These are phyloP conservation scores for Agrotis clavis DNA, from an alignment of 2,888 invertebrate genomes.

Conservation along the genomic window DNA sequence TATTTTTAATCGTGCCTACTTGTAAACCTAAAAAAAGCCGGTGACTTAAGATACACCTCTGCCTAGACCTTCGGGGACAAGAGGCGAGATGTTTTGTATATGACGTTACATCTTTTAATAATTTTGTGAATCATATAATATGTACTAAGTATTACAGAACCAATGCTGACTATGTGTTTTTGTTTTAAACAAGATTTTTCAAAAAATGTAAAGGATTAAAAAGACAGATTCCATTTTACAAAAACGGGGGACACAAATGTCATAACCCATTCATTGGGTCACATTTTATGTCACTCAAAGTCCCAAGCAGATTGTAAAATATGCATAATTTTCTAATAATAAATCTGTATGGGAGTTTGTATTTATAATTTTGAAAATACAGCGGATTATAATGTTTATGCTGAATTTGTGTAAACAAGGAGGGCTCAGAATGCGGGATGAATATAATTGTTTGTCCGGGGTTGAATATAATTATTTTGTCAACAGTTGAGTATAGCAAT, in stretches of 20 bases:
- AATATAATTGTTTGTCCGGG: slow-evolving; percentile 38
- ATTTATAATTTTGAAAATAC: slow-evolving; percentile 59
- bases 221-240: slow-evolving; percentile 25
- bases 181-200: slow-evolving; percentile 2
- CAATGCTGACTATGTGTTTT: not conserved
- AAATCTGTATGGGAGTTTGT: slow-evolving; percentile 50
- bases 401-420: slow-evolving; percentile 48
- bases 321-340: slow-evolving; percentile 64
- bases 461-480: slow-evolving; percentile 48
- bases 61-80: too few species aligned
- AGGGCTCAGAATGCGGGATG: slow-evolving; percentile 36
- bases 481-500: slow-evolving; percentile 52
- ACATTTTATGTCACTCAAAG: slow-evolving; percentile 58
- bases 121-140: too few species aligned
- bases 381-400: slow-evolving; percentile 48
- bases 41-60: too few species aligned
- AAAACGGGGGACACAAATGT: slow-evolving; percentile 15
- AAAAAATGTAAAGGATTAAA: slow-evolving; percentile 30
- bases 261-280: slow-evolving; percentile 49
- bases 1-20: too few species aligned
- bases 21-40: too few species aligned
- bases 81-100: too few species aligned
- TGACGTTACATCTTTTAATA: too few species aligned
- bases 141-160: not conserved
- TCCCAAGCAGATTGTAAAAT: slow-evolving; percentile 55